Percentiles rank a stretch among this genome's conserved stretches.
phyloP scores from a whole-genome alignment of 2,113 vertebrate species.

The Sakesphorus luctuosus region DNA sequence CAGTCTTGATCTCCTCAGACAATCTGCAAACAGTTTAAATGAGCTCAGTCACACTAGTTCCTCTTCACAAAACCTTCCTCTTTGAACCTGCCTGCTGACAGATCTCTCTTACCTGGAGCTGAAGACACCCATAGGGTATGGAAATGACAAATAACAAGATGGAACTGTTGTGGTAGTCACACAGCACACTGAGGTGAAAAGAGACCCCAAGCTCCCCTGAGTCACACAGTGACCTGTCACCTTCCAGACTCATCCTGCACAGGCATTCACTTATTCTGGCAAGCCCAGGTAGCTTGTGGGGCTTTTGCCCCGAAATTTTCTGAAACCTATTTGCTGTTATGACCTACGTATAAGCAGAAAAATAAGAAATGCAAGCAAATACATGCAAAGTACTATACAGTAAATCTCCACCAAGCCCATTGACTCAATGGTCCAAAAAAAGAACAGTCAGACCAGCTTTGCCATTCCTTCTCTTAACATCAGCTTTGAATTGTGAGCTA shows the following conservation, averaged over 20 bases:
- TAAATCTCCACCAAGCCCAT: background rate
- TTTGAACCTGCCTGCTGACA: conserved; percentile 24
- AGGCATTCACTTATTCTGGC: accelerated
- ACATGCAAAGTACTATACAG: background rate
- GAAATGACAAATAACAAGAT: background rate
- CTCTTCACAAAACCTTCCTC: background rate
- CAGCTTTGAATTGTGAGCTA: background rate
- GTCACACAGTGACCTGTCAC: background rate
- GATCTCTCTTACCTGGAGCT: background rate
- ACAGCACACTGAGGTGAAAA: accelerated
- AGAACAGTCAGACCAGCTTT: background rate
- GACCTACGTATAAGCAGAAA: background rate
- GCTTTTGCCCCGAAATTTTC: background rate
- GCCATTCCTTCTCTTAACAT: background rate
- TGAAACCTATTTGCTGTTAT: background rate
- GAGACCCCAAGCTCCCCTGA: background rate
- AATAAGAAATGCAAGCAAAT: background rate
- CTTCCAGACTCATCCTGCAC: background rate
- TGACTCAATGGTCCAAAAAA: background rate
- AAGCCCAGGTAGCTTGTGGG: background rate
- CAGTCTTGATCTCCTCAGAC: conserved; percentile 54
- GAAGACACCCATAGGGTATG: background rate
- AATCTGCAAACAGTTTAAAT: conserved; percentile 61
- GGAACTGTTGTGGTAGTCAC: background rate
- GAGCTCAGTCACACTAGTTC: conserved; percentile 20